These are phyloP conservation scores for Caenorhabditis tropicalis DNA, from an alignment of 1,140 invertebrate genomes.

Conservation along the genomic window DNA sequence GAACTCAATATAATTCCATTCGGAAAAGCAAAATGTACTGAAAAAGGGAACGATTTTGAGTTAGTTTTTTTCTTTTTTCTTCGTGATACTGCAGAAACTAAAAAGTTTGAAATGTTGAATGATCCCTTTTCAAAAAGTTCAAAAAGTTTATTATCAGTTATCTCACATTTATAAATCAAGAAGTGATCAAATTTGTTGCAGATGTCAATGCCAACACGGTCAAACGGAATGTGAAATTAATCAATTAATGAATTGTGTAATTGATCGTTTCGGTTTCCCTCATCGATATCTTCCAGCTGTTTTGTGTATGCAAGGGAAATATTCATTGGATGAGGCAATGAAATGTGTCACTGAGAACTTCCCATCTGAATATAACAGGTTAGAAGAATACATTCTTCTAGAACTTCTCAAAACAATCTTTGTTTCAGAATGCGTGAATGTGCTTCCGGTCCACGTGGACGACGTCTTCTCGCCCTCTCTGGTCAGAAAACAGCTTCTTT, in stretches of 20 bases:
- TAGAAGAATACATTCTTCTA: too few species aligned
- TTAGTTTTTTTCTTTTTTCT: conserved; percentile 57
- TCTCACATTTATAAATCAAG: too few species aligned
- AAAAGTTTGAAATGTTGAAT: too few species aligned
- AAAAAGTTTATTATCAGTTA: too few species aligned
- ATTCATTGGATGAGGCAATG: conserved; percentile 22
- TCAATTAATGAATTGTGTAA: conserved; percentile 71
- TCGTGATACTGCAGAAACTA: too few species aligned
- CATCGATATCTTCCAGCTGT: conserved; percentile 41
- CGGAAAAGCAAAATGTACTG: conserved; percentile 69
- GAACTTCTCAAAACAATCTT: too few species aligned
- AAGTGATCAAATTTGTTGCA: too few species aligned
- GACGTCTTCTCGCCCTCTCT: conserved; percentile 64
- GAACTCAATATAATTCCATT: conserved; percentile 68
- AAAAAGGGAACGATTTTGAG: conserved; percentile 64
- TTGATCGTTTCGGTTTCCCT: conserved; percentile 60
- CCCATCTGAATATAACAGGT: conserved; percentile 23
- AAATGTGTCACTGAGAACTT: conserved; percentile 12
- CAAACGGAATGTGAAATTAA: conserved; percentile 68
- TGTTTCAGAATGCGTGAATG: conserved; percentile 63
- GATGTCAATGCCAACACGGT: conserved; percentile 69
- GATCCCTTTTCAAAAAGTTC: too few species aligned
- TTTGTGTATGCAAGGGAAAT: conserved; percentile 38
- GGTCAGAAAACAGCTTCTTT: conserved; percentile 62
- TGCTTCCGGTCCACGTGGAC: conserved; percentile 60